Percentiles rank a stretch among this genome's conserved stretches.
Conservation (phyloP, 2,113 vertebrate species). For the Pogonocichla stellata region DNA sequence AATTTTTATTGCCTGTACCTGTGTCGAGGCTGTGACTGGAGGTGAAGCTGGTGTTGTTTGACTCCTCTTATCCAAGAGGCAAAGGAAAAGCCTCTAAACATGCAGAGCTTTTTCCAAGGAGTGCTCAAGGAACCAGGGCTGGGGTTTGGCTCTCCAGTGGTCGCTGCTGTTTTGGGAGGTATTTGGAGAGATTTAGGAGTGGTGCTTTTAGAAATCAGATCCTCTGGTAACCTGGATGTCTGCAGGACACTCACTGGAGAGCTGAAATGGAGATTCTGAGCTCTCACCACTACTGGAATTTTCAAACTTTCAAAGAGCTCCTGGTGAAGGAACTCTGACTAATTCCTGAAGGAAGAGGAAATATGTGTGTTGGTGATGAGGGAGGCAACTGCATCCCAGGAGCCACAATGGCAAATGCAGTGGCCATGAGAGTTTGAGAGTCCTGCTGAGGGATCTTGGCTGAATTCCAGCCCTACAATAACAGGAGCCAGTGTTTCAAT, state of each 20-base stretch:
- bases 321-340: not conserved
- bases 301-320: not conserved
- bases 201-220: not conserved
- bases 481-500: constrained; percentile 6
- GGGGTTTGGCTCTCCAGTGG: not conserved
- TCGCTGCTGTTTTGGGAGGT: not conserved
- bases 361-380: not conserved
- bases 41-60: not conserved
- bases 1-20: not conserved
- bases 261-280: not conserved
- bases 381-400: not conserved
- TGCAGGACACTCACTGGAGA: not conserved
- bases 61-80: not conserved
- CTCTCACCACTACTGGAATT: not conserved
- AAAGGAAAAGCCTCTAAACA: not conserved
- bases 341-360: not conserved
- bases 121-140: not conserved
- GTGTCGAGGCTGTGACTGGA: not conserved
- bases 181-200: not conserved
- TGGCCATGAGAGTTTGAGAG: not conserved
- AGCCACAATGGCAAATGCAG: not conserved
- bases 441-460: not conserved
- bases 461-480: not conserved
- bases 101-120: not conserved
- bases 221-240: not conserved